Percentiles rank a stretch among this genome's conserved stretches.
These are phyloP conservation scores for Pararge aegeria DNA, from an alignment of 1,140 invertebrate species.

Conservation along the genomic window DNA sequence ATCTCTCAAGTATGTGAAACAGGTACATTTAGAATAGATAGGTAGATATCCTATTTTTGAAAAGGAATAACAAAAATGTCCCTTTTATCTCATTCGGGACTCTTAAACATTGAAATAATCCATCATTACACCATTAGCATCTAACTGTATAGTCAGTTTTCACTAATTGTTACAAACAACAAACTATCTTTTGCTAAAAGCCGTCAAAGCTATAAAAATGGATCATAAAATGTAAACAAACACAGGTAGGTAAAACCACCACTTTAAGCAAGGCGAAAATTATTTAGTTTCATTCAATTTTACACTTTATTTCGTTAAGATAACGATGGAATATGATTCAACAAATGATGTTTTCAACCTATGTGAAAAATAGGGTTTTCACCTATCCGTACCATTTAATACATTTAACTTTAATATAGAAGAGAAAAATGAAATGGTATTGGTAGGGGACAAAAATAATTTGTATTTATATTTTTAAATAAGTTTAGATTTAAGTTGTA, in stretches of 20 bases:
- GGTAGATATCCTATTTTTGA: too few species aligned
- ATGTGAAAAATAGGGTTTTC: not conserved
- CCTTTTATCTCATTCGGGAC: not conserved
- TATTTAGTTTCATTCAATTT: not conserved
- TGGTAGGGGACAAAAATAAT: too few species aligned
- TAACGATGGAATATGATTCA: not conserved
- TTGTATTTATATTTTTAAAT: too few species aligned
- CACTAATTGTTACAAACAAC: slow-evolving; percentile 6
- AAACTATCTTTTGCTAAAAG: not conserved
- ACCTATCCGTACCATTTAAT: too few species aligned
- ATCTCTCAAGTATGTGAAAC: too few species aligned
- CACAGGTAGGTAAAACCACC: not conserved
- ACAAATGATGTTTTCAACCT: not conserved
- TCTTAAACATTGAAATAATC: slow-evolving; percentile 1
- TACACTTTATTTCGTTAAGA: slow-evolving; percentile 18
- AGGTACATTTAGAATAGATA: too few species aligned
- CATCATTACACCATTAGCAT: slow-evolving; percentile 13
- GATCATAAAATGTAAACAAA: slow-evolving; percentile 21
- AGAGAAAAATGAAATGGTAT: too few species aligned
- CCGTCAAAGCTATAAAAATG: not conserved
- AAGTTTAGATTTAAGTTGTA: too few species aligned
- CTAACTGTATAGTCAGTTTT: slow-evolving; percentile 11
- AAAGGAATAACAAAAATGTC: too few species aligned
- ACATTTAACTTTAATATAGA: too few species aligned
- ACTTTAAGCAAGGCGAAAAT: not conserved